Evolutionary conservation across 2,797 vertebrate genomes (phyloP).

Genomic region (Sebastes iracundus): DNA sequence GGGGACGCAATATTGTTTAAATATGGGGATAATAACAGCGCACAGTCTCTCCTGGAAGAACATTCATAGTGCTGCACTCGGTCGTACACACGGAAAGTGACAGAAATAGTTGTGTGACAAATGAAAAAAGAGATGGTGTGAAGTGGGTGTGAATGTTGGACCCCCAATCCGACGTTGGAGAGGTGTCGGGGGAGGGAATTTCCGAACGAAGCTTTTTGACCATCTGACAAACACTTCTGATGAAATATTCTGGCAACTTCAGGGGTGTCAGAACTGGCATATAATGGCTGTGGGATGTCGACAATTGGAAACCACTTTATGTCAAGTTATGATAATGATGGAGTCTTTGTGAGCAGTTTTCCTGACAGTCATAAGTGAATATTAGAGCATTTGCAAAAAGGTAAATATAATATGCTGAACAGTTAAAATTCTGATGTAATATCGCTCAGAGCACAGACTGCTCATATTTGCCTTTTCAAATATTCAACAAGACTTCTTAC

Average conservation of each 20-base stretch:
- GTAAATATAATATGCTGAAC: neutral
- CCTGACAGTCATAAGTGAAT: neutral
- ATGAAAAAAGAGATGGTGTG: neutral
- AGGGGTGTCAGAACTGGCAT: neutral
- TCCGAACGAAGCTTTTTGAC: neutral
- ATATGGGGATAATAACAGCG: neutral
- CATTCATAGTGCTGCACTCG: neutral
- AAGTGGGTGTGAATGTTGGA: neutral
- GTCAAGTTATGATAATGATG: neutral
- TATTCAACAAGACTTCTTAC: neutral
- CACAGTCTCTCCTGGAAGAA: neutral
- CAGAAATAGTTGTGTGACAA: neutral
- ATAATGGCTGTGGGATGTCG: neutral
- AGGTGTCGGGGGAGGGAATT: neutral
- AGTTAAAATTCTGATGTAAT: neutral
- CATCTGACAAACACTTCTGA: neutral
- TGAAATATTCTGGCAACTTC: neutral
- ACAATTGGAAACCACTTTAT: neutral
- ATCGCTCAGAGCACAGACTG: neutral
- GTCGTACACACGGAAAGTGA: neutral
- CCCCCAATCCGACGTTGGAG: neutral
- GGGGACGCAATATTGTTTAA: neutral
- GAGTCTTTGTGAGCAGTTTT: neutral
- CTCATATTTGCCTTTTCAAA: constrained; percentile 1
- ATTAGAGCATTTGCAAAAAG: neutral